Percentiles rank a stretch among this genome's conserved stretches.
These are phyloP conservation scores for Saturnia japonica DNA, from an alignment of 2,888 invertebrate species.

Conservation along the genomic window DNA sequence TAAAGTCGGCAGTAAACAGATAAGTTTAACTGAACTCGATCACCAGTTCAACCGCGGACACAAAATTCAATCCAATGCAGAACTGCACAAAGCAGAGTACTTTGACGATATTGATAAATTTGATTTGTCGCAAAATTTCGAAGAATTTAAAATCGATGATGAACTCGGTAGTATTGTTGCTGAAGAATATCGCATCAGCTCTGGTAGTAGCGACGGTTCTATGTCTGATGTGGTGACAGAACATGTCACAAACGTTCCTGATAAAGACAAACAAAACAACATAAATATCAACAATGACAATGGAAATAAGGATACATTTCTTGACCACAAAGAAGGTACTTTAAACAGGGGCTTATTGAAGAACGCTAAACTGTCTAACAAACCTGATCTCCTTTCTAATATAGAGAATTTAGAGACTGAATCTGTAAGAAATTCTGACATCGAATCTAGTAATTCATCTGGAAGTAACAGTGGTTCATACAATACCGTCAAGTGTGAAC, in stretches of 20 bases:
- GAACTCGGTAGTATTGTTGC: constrained; percentile 81
- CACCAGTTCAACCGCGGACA: constrained; percentile 68
- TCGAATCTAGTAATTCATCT: constrained; percentile 83
- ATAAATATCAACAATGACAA: constrained; percentile 47
- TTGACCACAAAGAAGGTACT: constrained; percentile 54
- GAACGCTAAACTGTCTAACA: constrained; percentile 77
- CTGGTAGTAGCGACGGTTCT: constrained; percentile 76
- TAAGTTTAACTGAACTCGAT: constrained; percentile 72
- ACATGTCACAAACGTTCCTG: constrained; percentile 66
- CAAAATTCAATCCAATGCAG: constrained; percentile 53
- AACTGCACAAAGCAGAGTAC: constrained; percentile 71
- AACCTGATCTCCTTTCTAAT: constrained; percentile 79
- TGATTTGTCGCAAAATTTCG: constrained; percentile 89
- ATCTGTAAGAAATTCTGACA: constrained; percentile 85
- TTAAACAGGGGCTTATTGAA: constrained; percentile 57
- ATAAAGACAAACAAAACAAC: constrained; percentile 57
- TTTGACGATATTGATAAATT: constrained; percentile 83
- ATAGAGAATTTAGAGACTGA: constrained; percentile 81
- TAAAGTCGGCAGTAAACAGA: constrained; percentile 69
- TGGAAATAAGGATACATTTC: constrained; percentile 58
- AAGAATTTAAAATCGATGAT: constrained; percentile 90
- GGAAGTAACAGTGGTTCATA: constrained; percentile 78
- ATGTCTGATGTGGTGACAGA: constrained; percentile 72
- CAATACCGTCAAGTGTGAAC: constrained; percentile 74
- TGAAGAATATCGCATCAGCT: constrained; percentile 79